Conservation (phyloP, 2,888 invertebrate genomes). For the Ommatoiulus sabulosus region DNA sequence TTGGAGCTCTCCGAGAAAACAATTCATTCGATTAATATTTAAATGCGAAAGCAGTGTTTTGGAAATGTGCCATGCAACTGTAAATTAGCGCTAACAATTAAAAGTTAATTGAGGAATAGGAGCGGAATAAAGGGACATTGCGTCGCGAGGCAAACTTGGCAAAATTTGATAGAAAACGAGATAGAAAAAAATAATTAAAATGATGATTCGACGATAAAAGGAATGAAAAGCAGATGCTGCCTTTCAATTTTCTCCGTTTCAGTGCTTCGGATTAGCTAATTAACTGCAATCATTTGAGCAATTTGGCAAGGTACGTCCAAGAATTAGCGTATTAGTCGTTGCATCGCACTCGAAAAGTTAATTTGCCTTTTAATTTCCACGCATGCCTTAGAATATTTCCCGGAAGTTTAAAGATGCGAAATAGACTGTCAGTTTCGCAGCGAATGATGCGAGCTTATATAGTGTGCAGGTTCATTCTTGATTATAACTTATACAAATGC, state of each 20-base stretch:
- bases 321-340: background rate
- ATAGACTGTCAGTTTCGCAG: too few species aligned
- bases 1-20: background rate
- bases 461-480: too few species aligned
- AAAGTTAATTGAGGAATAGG: background rate
- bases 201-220: constrained; percentile 13
- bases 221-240: background rate
- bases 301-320: background rate
- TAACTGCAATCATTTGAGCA: background rate
- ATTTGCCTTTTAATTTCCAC: too few species aligned
- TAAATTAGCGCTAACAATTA: constrained; percentile 5
- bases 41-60: constrained; percentile 23
- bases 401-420: too few species aligned
- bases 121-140: background rate
- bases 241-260: background rate
- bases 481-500: too few species aligned
- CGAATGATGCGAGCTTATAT: too few species aligned
- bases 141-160: background rate
- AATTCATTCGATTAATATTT: constrained; percentile 45
- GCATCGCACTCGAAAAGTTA: too few species aligned
- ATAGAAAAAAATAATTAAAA: constrained; percentile 35
- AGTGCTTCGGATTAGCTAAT: background rate
- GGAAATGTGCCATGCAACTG: constrained; percentile 25
- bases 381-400: too few species aligned
- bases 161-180: background rate